These are phyloP conservation scores for Pterocles gutturalis DNA, from an alignment of 2,113 vertebrate genomes.

Conservation along the genomic window DNA sequence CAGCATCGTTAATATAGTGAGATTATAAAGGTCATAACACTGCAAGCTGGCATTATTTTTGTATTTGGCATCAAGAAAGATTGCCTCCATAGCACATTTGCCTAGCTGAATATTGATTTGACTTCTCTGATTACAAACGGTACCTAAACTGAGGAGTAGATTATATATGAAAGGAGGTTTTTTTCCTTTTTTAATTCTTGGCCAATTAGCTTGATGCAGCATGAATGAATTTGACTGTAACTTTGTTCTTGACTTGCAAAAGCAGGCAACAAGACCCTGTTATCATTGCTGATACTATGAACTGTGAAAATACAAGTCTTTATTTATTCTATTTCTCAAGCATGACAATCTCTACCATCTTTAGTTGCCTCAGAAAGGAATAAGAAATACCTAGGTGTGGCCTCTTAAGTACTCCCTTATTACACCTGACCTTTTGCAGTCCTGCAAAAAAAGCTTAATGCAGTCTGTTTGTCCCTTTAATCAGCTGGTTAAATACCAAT, in stretches of 20 bases:
- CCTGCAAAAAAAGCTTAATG: neutral
- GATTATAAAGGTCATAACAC: neutral
- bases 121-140: neutral
- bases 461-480: neutral
- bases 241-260: neutral
- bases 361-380: neutral
- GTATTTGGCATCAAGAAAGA: neutral
- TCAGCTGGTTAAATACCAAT: neutral
- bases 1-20: neutral
- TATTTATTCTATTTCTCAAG: neutral
- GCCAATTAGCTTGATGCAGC: neutral
- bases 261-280: neutral
- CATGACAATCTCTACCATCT: neutral
- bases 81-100: neutral
- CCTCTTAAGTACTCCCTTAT: neutral
- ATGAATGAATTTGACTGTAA: neutral
- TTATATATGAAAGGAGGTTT: neutral
- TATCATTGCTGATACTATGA: neutral
- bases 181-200: neutral
- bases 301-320: neutral
- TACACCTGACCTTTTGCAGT: neutral
- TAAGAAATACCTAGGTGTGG: neutral
- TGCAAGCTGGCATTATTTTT: neutral
- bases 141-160: constrained; percentile 8
- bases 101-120: neutral